These are phyloP conservation scores for Drosophila sturtevanti DNA, from an alignment of 1,140 invertebrate genomes.

Conservation along the genomic window DNA sequence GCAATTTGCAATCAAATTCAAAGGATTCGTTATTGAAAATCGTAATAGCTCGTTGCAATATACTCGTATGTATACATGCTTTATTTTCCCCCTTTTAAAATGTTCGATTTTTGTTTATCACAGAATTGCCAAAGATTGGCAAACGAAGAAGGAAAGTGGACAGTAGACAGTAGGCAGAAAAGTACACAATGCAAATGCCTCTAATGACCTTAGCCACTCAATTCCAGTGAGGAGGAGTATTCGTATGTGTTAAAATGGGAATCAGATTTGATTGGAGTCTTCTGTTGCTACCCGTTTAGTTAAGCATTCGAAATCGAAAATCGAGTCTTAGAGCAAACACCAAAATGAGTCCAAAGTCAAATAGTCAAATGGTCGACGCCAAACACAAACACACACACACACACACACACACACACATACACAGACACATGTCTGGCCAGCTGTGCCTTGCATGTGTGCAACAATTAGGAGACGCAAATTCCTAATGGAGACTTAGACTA, in stretches of 20 bases:
- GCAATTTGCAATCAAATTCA: too few species aligned
- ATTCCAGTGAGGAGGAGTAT: neutral
- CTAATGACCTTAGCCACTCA: neutral
- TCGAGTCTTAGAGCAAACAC: slow-evolving; percentile 1
- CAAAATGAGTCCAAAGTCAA: slow-evolving; percentile 3
- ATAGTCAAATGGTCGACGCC: slow-evolving; percentile 13
- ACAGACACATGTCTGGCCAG: slow-evolving; percentile 9
- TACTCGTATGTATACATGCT: too few species aligned
- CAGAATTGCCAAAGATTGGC: too few species aligned
- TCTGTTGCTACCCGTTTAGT: neutral
- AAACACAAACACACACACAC: neutral
- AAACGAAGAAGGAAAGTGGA: too few species aligned
- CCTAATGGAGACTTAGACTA: neutral
- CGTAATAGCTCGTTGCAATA: too few species aligned
- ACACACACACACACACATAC: slow-evolving; percentile 4
- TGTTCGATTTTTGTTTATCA: too few species aligned
- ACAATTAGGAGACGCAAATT: neutral
- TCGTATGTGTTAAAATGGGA: neutral
- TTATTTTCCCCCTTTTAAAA: too few species aligned
- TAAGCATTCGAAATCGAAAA: neutral
- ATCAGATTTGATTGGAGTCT: neutral
- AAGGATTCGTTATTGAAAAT: too few species aligned
- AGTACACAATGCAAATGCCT: neutral
- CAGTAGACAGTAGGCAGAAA: too few species aligned
- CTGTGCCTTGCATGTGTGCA: slow-evolving; percentile 8